A percentile compares a stretch with the other conserved stretches of the same genome.
Evolutionary conservation across 2,888 invertebrate species (phyloP).

Genomic region (Scaptomyza cyrtandrae): DNA sequence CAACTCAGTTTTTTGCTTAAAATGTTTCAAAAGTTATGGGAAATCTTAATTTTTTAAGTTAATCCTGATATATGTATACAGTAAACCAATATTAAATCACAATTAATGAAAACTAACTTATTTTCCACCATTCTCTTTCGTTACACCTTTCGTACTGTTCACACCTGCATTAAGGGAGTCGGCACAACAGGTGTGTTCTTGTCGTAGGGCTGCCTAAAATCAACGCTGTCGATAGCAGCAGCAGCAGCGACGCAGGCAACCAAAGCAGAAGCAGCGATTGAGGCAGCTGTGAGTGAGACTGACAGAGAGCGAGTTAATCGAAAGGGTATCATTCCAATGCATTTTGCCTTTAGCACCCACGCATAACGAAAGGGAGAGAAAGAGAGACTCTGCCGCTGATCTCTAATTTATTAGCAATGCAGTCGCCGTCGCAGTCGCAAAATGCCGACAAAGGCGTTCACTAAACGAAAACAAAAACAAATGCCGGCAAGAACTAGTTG

Average conservation of each 20-base stretch:
- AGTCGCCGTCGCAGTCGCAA: slow-evolving; percentile 15
- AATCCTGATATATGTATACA: no score
- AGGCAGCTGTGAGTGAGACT: slow-evolving; percentile 2
- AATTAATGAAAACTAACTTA: not conserved
- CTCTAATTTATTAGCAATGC: slow-evolving; percentile 51
- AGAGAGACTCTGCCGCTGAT: slow-evolving; percentile 6
- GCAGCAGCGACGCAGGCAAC: slow-evolving; percentile 4
- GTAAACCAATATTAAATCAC: not conserved
- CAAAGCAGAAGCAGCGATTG: slow-evolving; percentile 7
- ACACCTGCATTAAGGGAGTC: slow-evolving; percentile 47
- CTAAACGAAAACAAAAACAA: slow-evolving; percentile 51
- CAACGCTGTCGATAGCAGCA: slow-evolving; percentile 8
- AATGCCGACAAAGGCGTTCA: slow-evolving; percentile 57
- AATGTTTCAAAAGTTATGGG: no score
- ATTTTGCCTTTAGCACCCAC: slow-evolving; percentile 13
- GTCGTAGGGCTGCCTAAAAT: slow-evolving; percentile 44
- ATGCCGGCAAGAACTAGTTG: slow-evolving; percentile 47
- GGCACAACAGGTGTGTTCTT: slow-evolving; percentile 68
- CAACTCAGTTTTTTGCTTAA: no score
- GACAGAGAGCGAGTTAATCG: slow-evolving; percentile 4
- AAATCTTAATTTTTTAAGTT: no score
- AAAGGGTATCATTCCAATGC: slow-evolving; percentile 13
- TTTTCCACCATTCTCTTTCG: not conserved
- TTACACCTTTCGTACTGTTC: not conserved
- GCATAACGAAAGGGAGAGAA: slow-evolving; percentile 2